Conservation (phyloP, 1,140 invertebrate species). For the Dryas iulia region DNA sequence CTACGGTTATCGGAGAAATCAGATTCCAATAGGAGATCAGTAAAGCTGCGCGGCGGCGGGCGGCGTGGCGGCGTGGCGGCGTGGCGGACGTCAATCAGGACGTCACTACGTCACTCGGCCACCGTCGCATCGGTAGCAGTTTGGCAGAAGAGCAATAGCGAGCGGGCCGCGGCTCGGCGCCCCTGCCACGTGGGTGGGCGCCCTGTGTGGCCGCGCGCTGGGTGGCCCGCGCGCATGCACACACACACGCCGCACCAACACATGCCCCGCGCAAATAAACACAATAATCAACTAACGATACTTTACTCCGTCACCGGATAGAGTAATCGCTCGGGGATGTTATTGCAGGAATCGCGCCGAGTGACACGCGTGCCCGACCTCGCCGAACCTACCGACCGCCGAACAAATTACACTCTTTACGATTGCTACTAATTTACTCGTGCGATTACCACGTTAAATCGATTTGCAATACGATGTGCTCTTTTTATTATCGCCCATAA, state of each 20-base stretch:
- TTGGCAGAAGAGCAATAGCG: conserved; percentile 43
- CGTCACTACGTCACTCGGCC: conserved; percentile 31
- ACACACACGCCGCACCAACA: conserved; percentile 65
- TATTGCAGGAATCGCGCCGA: conserved; percentile 56
- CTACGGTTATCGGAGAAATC: conserved; percentile 33
- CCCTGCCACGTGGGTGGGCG: conserved; percentile 74
- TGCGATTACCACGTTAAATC: not conserved
- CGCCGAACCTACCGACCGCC: conserved; percentile 12
- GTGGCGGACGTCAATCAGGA: conserved; percentile 61
- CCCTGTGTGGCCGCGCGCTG: conserved; percentile 74
- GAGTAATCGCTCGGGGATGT: conserved; percentile 69
- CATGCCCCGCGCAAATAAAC: conserved; percentile 72
- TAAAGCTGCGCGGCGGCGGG: not conserved
- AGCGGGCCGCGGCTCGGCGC: conserved; percentile 56
- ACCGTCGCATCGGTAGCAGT: conserved; percentile 48
- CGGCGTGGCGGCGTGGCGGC: conserved; percentile 19
- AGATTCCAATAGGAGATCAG: conserved; percentile 32
- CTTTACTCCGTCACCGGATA: conserved; percentile 75
- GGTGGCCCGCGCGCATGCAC: conserved; percentile 72
- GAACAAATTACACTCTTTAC: conserved; percentile 8
- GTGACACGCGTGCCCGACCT: conserved; percentile 43
- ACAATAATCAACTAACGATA: conserved; percentile 79
- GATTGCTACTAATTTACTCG: conserved; percentile 10
- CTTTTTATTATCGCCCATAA: not conserved
- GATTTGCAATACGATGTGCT: not conserved